Evolutionary conservation across 1,140 invertebrate species (phyloP), one percentile per base, ranked within the genome.

Genomic region (Drosophila ananassae): DNA sequence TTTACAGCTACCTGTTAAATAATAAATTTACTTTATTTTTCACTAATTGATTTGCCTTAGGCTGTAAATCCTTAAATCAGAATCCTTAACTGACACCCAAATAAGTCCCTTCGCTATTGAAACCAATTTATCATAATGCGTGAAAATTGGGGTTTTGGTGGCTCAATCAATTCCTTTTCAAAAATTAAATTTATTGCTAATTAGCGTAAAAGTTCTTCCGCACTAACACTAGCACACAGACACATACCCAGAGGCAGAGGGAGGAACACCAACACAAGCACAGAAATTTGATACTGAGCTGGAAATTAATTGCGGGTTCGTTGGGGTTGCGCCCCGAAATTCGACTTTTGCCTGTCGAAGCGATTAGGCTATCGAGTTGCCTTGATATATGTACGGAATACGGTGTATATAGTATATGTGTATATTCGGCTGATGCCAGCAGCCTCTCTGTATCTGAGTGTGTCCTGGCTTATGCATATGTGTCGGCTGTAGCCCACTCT

Each of bases 261-360:
- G 9, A 44, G 2, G 12, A n/a, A 13, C 37, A 62, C 58, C 17
- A 17, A n/a, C 39, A 60, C 61, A 67, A 12, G 54, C 82, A 80
- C 87, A 74, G 69, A 85, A 81, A 85, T 85, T 82, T 87, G 74
- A 87, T 78, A 52, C 69, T 56, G 66, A 85, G 75, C 68, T 87
- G 62, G 64, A 87, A 85, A 85, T 85, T 85, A 87, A 85, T 85
- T 85, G 62, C 66, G 64, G 76, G 75, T 87, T 84, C 80, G 83
- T 69, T 85, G 59, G 50, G 67, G 73, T 66, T 71, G 63, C 24
- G 51, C 53, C 51, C 50, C 51, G 17, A 60, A 62, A 75, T 28
- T 48, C 57, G 62, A 80, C 73, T 85, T 77, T 55, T 64, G 78
- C 64, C 58, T 77, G 81, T 53, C 69, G 67, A 82, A 76, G 64